Evolutionary conservation across 1,140 invertebrate genomes (phyloP), one percentile per base, ranked within the genome.

Genomic region (Anastrepha ludens): DNA sequence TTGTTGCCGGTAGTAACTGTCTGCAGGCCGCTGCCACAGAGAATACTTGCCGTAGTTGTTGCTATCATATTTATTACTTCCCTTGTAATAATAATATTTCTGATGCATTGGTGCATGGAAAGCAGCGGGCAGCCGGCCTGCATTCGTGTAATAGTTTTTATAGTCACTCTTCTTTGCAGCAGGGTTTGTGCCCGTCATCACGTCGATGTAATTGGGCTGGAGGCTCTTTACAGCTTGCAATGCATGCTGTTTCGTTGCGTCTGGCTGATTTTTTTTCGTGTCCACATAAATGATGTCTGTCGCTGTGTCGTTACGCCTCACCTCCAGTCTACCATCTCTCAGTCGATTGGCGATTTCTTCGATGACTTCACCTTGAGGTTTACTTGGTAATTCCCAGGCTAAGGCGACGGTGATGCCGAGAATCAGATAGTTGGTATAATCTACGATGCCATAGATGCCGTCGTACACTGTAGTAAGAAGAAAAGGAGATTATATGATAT

Each of bases 361-460:
- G 4, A 92, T 86, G 20, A 90, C 89, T 81, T 93, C 92, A 81
- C 91, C 91, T 7, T 92, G 92, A 20, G 65, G 95, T 94, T 90
- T 95, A 93, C 88, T 96, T 92, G 96, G 96, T 62, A 97, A 92
- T 91, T 97, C 95, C 94, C 95, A 97, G 29, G 96, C 96, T 89
- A 97, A 92, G 2, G 96, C 96, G n/a, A 96, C 96, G 0, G 96
- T 97, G 20, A 95, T 94, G 13, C 96, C 96, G 88, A 96, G 92
- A 11, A 96, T 94, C 89, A 96, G 95, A 87, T 92, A 93, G 87
- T 93, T 93, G 6, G 91, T 93, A 60, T 91, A 90, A 88, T 93
- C 92, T 44, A 92, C 92, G 29, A 93, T 88, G 74, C 92, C 91
- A 59, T 92, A 89, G 87, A 93, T 91, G 85, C 89, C 89, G 81